Evolutionary conservation across 2,797 vertebrate species (phyloP).

Genomic region (Poecilia velifera): DNA sequence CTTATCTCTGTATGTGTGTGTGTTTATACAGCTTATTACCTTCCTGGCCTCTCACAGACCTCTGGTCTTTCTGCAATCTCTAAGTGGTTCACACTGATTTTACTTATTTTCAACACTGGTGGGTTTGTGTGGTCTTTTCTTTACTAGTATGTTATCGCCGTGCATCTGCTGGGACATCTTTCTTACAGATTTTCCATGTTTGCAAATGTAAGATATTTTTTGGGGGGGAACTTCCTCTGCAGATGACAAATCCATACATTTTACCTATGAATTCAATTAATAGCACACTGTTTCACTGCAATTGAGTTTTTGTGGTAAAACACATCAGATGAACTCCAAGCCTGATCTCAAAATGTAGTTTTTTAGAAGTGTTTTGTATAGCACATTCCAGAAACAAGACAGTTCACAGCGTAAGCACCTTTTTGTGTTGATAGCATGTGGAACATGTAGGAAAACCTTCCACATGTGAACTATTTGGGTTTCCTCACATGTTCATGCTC

Average conservation of each 20-base stretch:
- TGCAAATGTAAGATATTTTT: background rate
- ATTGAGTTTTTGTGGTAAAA: background rate
- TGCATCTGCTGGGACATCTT: slow-evolving; percentile 35
- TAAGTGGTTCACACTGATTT: slow-evolving; percentile 43
- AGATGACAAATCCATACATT: background rate
- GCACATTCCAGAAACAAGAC: too few species aligned
- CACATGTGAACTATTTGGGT: background rate
- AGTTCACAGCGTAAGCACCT: too few species aligned
- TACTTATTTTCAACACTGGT: slow-evolving; percentile 33
- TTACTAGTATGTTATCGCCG: slow-evolving; percentile 29
- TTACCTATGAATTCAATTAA: background rate
- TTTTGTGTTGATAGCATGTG: background rate
- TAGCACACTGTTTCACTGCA: background rate
- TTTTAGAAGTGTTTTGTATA: background rate
- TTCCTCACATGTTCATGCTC: background rate
- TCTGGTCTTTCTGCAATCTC: slow-evolving; percentile 47
- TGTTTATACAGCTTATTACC: slow-evolving; percentile 57
- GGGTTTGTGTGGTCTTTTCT: slow-evolving; percentile 45
- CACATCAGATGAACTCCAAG: background rate
- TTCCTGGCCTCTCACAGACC: slow-evolving; percentile 18
- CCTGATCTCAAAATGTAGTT: background rate
- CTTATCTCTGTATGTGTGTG: slow-evolving; percentile 53
- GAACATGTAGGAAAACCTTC: background rate
- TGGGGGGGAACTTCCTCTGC: background rate
- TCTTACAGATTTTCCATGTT: slow-evolving; percentile 48